Base-by-base conservation (phyloP, 2,888 invertebrate species). In the Ariolimax columbianus region DNA sequence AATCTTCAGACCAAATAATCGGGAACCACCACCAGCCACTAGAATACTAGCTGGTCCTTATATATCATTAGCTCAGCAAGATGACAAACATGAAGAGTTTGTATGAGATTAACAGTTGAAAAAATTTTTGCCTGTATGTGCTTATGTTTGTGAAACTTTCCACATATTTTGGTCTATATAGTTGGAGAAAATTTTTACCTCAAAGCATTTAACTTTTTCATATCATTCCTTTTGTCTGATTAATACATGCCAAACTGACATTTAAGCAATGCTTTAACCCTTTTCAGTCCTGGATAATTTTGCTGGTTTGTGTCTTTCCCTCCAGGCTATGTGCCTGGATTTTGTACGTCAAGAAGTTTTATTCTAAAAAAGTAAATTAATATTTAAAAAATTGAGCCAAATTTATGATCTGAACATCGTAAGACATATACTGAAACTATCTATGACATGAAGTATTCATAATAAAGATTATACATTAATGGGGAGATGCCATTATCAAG, bases 61-160 rank as follows among this genome's bases (percentile, higher is more conserved):
- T 84, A 40, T 63, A 9, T 51, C 80, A 4, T 40, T 55, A 68
- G 47, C 85, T 51, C 63, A 80, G 30, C 40, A 70, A 19, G 70
- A 83, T 68, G 77, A 75, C 9, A 75, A 80, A 43, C 81, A 68
- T 30, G 85, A 85, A 72, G 30, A 85, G 63, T 85, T 85, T 85
- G 85, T 85, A 30, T 85, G 38, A 80, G 14, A n/a, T 26, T 40
- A 40, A 3, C 6, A 36, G 17, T 36, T 68, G 19, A 40, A 68
- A 1, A 17, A 26, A 23, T 36, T 23, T 38, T n/a, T 63, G 59
- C 19, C 7, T 33, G 33, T 66, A 33, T 14, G 33, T 66, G 17
- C n/a, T 63, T 33, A 33, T 66, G 11, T 66, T 33, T 33, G 33
- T 66, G 66, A 66, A 33, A 66, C 2, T 66, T 63, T 55, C 2